phyloP scores from a whole-genome alignment of 2,113 vertebrate species.

The Grammomys surdaster region DNA sequence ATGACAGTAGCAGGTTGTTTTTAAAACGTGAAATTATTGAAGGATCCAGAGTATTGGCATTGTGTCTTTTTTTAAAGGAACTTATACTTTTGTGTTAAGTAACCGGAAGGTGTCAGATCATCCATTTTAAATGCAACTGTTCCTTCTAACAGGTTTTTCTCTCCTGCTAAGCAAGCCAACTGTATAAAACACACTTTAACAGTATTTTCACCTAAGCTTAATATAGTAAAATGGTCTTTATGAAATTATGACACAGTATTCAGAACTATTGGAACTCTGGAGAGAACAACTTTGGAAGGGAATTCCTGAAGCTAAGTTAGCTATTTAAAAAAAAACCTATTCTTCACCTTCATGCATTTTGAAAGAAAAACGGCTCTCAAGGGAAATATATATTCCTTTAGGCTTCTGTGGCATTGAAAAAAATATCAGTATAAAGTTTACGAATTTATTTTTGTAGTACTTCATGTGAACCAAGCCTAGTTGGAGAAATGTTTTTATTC shows the following conservation, averaged over 20 bases:
- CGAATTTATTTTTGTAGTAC: constrained; percentile 58
- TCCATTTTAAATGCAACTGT: constrained; percentile 77
- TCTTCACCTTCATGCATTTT: constrained; percentile 35
- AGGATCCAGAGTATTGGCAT: constrained; percentile 20
- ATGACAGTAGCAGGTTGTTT: constrained; percentile 36
- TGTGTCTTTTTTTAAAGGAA: constrained; percentile 63
- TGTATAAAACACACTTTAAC: constrained; percentile 68
- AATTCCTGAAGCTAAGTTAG: constrained; percentile 31
- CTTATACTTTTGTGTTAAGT: constrained; percentile 58
- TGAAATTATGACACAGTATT: constrained; percentile 19
- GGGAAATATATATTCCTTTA: constrained; percentile 14
- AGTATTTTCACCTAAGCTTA: constrained; percentile 69
- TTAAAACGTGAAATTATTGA: constrained; percentile 15
- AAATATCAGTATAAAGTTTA: constrained; percentile 52
- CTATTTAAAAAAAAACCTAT: constrained; percentile 2
- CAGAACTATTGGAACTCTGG: constrained; percentile 33
- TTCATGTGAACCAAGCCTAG: constrained; percentile 62
- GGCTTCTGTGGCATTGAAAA: constrained; percentile 40
- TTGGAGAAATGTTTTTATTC: constrained; percentile 53
- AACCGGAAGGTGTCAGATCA: constrained; percentile 74
- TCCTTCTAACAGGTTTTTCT: constrained; percentile 70
- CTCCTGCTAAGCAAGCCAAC: constrained; percentile 66
- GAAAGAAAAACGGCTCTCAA: not conserved
- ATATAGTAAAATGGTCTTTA: constrained; percentile 77
- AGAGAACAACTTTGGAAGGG: constrained; percentile 50